Conservation (phyloP, 2,113 vertebrate species). For the Haplotaxodon microlepis region DNA sequence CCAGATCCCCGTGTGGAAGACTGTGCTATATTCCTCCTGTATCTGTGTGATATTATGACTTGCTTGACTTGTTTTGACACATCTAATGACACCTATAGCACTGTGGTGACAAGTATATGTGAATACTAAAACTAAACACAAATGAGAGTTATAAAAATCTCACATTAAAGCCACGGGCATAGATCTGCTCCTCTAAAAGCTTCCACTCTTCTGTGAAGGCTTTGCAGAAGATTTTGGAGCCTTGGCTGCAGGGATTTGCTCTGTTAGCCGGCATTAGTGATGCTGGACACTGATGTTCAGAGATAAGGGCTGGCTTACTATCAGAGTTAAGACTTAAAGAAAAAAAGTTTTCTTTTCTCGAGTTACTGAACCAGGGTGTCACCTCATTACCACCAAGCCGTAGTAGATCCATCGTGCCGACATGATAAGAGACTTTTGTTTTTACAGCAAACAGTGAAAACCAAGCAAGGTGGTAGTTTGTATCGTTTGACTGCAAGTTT, state of each 20-base stretch:
- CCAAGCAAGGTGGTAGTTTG: not conserved
- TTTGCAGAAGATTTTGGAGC: not conserved
- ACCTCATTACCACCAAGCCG: not conserved
- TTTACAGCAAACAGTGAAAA: not conserved
- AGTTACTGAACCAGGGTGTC: not conserved
- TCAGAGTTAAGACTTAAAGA: not conserved
- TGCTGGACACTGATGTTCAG: not conserved
- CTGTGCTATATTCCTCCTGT: not conserved
- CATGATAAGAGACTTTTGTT: not conserved
- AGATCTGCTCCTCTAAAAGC: not conserved
- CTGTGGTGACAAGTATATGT: not conserved
- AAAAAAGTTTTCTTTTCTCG: not conserved
- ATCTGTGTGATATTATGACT: not conserved
- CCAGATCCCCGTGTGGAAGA: not conserved
- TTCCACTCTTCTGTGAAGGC: not conserved
- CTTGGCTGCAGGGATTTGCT: not conserved
- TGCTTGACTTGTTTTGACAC: not conserved
- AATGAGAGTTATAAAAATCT: not conserved
- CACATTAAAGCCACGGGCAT: not conserved
- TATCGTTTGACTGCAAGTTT: fast-evolving
- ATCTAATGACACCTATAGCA: not conserved
- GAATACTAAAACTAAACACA: not conserved
- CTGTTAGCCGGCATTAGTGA: not conserved
- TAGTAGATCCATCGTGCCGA: fast-evolving
- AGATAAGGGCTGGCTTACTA: not conserved